Conservation (phyloP, 2,888 invertebrate species). For the Dryomyza anilis region DNA sequence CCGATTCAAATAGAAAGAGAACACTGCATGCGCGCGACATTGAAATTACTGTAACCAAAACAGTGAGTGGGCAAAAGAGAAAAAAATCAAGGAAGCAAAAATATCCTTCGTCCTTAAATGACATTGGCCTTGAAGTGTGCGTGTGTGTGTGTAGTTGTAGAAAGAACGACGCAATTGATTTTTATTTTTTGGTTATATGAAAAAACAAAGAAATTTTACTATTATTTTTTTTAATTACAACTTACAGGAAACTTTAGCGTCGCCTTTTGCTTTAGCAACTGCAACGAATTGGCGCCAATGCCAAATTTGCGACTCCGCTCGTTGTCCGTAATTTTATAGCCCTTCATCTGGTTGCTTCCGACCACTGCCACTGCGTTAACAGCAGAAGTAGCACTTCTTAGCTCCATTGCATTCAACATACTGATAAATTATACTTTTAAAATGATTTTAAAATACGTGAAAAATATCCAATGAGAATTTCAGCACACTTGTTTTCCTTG, state of each 20-base stretch:
- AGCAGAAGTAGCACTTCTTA: neutral
- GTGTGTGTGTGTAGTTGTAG: neutral
- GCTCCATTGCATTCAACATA: neutral
- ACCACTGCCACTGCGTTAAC: no score
- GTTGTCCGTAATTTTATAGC: conserved; percentile 60
- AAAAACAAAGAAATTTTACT: neutral
- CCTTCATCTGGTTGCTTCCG: no score
- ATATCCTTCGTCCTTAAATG: conserved; percentile 32
- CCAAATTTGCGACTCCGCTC: conserved; percentile 56
- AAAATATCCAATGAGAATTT: no score
- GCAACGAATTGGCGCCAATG: conserved; percentile 57
- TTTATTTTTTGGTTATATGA: no score
- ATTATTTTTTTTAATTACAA: conserved; percentile 48
- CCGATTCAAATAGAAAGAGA: no score
- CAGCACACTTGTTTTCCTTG: neutral
- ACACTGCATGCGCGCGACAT: conserved; percentile 47
- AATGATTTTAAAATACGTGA: no score
- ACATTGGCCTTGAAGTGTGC: conserved; percentile 44
- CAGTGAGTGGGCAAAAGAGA: conserved; percentile 38
- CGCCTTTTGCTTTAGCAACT: conserved; percentile 55
- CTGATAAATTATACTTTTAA: neutral
- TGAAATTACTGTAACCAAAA: no score
- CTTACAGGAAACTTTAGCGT: conserved; percentile 58
- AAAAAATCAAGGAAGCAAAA: conserved; percentile 30
- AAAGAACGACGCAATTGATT: conserved; percentile 36